Evolutionary conservation across 2,113 vertebrate genomes (phyloP).

Genomic region (Mellivora capensis): DNA sequence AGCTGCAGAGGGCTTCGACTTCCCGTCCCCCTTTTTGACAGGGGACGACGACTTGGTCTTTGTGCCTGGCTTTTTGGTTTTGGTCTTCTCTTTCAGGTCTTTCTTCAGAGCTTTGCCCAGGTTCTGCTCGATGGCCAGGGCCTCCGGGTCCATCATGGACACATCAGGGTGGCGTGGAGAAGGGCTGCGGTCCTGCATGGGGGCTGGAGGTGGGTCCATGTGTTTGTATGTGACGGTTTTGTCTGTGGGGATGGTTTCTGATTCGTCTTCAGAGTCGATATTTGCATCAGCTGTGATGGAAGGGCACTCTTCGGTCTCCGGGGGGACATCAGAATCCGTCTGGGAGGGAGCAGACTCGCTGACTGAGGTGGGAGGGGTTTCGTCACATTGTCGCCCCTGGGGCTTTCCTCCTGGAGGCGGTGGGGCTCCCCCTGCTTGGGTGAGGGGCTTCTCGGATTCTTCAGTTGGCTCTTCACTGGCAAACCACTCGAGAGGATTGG

Average conservation of each 20-base stretch:
- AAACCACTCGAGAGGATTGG: slow-evolving; percentile 96
- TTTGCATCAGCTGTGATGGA: slow-evolving; percentile 98
- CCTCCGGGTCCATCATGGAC: slow-evolving; percentile 97
- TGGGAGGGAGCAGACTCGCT: slow-evolving; percentile 95
- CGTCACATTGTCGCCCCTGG: slow-evolving; percentile 91
- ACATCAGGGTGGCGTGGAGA: slow-evolving; percentile 92
- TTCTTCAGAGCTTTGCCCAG: slow-evolving; percentile 90
- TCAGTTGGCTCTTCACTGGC: slow-evolving; percentile 87
- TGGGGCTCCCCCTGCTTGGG: slow-evolving; percentile 86
- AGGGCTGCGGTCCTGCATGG: slow-evolving; percentile 91
- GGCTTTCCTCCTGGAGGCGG: slow-evolving; percentile 92
- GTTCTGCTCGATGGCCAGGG: slow-evolving; percentile 90
- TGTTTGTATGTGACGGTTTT: slow-evolving; percentile 94
- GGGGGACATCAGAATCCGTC: slow-evolving; percentile 95
- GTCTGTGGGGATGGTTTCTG: slow-evolving; percentile 96
- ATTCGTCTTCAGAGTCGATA: slow-evolving; percentile 98
- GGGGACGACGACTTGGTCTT: slow-evolving; percentile 93
- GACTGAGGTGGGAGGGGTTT: slow-evolving; percentile 94
- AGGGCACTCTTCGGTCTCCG: slow-evolving; percentile 95
- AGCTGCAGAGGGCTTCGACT: slow-evolving; percentile 83
- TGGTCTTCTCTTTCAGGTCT: slow-evolving; percentile 91
- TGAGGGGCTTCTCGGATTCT: slow-evolving; percentile 88
- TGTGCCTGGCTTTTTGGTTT: slow-evolving; percentile 90
- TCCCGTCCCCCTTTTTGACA: slow-evolving; percentile 88
- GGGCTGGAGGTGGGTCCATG: slow-evolving; percentile 90